These are phyloP conservation scores for Fundulus diaphanus DNA, from an alignment of 2,797 vertebrate species.

Conservation along the genomic window DNA sequence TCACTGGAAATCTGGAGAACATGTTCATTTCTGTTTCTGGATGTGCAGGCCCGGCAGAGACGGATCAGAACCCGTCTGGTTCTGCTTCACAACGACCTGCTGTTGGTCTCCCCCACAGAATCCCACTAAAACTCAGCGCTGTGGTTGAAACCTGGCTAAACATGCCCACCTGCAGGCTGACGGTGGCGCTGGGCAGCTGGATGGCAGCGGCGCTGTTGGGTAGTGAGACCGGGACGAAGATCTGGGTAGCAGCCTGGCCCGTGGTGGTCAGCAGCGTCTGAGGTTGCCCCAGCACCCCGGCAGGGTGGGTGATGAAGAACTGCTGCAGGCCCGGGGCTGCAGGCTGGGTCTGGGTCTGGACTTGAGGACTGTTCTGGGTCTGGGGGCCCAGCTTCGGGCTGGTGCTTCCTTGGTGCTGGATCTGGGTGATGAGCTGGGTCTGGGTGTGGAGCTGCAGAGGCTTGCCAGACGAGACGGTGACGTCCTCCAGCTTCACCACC, in stretches of 20 bases:
- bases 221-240: conserved; percentile 91
- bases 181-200: conserved; percentile 87
- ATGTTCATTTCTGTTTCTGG: no score
- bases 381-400: conserved; percentile 46
- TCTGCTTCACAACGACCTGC: no score
- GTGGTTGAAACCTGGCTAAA: no score
- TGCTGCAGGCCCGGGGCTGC: conserved; percentile 65
- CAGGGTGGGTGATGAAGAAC: conserved; percentile 86
- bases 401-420: conserved; percentile 44
- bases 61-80: no score
- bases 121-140: no score
- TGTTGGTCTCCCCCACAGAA: no score
- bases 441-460: conserved; percentile 56
- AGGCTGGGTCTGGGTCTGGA: conserved; percentile 48
- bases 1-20: no score
- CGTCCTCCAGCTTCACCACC: conserved; percentile 87
- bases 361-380: conserved; percentile 62
- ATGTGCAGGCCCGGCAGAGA: no score
- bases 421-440: conserved; percentile 58
- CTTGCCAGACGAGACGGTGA: conserved; percentile 63
- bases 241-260: conserved; percentile 84
- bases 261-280: conserved; percentile 86
- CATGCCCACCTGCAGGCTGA: conserved; percentile 93
- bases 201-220: conserved; percentile 83
- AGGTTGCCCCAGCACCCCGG: conserved; percentile 84